Evolutionary conservation across 2,113 vertebrate genomes (phyloP).

Genomic region (Lepisosteus oculatus): DNA sequence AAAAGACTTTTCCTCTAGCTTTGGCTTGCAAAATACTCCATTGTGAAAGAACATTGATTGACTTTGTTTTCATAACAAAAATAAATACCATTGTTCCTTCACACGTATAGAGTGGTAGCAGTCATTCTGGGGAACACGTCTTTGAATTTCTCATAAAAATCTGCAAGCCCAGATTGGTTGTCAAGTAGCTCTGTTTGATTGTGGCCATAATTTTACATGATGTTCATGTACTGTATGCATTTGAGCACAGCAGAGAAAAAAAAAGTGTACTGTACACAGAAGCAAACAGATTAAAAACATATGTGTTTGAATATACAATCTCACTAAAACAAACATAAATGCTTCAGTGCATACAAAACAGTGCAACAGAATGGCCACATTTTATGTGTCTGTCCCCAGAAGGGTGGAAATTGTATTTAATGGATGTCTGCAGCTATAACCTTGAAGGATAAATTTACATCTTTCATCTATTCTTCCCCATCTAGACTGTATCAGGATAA

Average conservation of each 20-base stretch:
- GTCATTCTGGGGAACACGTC: constrained; percentile 63
- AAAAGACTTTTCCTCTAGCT: constrained; percentile 64
- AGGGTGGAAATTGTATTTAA: constrained; percentile 95
- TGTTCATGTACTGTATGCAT: constrained; percentile 47
- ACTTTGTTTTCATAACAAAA: constrained; percentile 41
- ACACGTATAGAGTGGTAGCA: constrained; percentile 68
- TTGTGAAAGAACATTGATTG: constrained; percentile 73
- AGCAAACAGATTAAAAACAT: too few species aligned
- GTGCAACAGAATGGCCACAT: constrained; percentile 77
- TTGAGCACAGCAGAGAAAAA: not conserved
- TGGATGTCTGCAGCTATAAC: constrained; percentile 99
- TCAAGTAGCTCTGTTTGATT: constrained; percentile 88
- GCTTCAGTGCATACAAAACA: constrained; percentile 52
- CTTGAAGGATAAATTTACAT: constrained; percentile 99
- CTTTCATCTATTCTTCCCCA: constrained; percentile 99
- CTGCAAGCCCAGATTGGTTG: constrained; percentile 66
- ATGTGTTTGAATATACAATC: not conserved
- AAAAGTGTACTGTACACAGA: too few species aligned
- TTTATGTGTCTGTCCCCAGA: constrained; percentile 98
- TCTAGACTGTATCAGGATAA: constrained; percentile 99
- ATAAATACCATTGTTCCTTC: constrained; percentile 67
- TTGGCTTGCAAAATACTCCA: constrained; percentile 65
- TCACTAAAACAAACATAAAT: constrained; percentile 21
- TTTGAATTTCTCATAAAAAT: constrained; percentile 56
- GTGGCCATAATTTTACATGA: constrained; percentile 72